Base-by-base conservation (phyloP, 2,888 invertebrate species). In the Smittia aterrima region DNA sequence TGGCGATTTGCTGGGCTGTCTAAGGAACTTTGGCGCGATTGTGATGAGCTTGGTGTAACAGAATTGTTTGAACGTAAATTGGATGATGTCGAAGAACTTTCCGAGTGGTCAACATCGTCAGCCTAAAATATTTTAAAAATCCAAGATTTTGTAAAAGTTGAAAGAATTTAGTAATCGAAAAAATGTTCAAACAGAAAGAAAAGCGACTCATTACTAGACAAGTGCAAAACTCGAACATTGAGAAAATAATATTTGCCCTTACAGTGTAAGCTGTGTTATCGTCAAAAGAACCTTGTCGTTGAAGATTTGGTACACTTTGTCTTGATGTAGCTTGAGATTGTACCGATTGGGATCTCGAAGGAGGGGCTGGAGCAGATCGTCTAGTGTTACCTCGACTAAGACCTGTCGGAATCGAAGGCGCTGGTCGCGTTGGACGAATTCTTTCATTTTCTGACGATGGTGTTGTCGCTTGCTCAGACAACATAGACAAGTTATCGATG, bases 1-100 rank as follows among this genome's bases (percentile, higher is more conserved):
- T 40, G 47, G 47, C 66, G 77, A 80, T 80, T 18, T 79, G 66
- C 40, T 72, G 72, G 64, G 54, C 58, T 67, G 18, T 66, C 70
- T 64, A 75, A 64, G 54, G 82, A 83, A 74, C 82, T 81, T 66
- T 83, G 79, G 71, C 83, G 79, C 9, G 83, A 82, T 20, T 83
- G 81, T 75, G 78, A 79, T 75, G 80, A 81, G 22, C 80, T 80
- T 25, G 77, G 74, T 77, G 79, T 82, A 3, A 24, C 54, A 11
- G 53, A 47, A 11, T 40, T 20, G 27, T 38, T 74, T 77, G 75
- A 77, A 40, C 27, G 62, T 7, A 58, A 58, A 58, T 73, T 54
- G 22, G 77, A 13, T 78, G 79, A 53, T 13, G 27, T 64, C 54
- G 70, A 27, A 67, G 66, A 27, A 32, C 58, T 38, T 53, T 54